Evolutionary conservation across 2,888 invertebrate genomes (phyloP).

Genomic region (Lithosia quadra): DNA sequence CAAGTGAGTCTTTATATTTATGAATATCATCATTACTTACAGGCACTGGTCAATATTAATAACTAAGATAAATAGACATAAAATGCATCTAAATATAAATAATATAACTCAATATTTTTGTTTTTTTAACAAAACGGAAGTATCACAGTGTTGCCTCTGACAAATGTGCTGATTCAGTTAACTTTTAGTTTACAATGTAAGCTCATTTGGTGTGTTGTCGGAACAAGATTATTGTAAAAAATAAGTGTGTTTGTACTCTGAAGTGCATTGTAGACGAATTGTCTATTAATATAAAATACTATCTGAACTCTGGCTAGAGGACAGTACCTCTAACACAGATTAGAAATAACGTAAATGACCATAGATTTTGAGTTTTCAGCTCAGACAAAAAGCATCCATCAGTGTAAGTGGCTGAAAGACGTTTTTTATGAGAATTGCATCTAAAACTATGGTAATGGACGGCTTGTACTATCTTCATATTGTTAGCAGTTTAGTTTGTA

Average conservation of each 20-base stretch:
- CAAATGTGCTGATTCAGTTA: conserved; percentile 45
- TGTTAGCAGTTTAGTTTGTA: conserved; percentile 54
- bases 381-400: conserved; percentile 6
- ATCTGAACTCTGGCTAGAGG: conserved; percentile 37
- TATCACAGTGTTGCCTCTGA: conserved; percentile 79
- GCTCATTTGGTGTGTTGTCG: conserved; percentile 66
- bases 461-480: conserved; percentile 40
- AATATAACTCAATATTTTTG: conserved; percentile 38
- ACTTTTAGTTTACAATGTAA: conserved; percentile 43
- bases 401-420: conserved; percentile 1
- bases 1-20: conserved; percentile 55
- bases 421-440: neutral
- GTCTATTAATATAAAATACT: conserved; percentile 50
- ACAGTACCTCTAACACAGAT: conserved; percentile 19
- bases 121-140: conserved; percentile 46
- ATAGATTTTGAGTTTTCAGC: neutral
- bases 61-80: conserved; percentile 51
- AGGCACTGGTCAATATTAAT: conserved; percentile 79
- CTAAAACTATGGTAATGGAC: conserved; percentile 27
- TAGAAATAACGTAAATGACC: conserved; percentile 8
- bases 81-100: conserved; percentile 49
- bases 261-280: conserved; percentile 73
- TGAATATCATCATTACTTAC: conserved; percentile 84
- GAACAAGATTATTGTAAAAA: conserved; percentile 71
- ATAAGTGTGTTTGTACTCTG: conserved; percentile 74